These are phyloP conservation scores for Noturus placidus DNA, from an alignment of 2,113 vertebrate species.

Conservation along the genomic window DNA sequence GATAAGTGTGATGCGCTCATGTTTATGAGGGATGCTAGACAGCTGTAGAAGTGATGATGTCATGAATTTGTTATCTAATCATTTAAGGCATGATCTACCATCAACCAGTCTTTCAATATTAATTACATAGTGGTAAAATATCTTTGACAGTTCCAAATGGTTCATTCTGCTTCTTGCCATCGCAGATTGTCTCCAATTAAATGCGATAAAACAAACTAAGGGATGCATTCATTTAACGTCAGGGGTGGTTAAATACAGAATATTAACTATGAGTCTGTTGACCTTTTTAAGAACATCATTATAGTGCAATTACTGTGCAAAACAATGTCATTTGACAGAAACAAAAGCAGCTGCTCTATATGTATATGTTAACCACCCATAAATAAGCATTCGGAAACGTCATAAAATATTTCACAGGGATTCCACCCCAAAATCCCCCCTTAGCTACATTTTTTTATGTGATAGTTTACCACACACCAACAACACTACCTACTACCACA, in stretches of 20 bases:
- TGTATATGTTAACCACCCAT: neutral
- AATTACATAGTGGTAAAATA: neutral
- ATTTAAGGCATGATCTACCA: neutral
- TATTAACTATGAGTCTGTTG: neutral
- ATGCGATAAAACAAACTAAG: neutral
- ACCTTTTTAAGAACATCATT: slow-evolving; percentile 5
- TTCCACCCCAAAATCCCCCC: neutral
- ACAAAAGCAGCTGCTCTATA: neutral
- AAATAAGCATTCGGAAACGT: neutral
- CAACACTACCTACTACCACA: neutral
- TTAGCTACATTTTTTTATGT: neutral
- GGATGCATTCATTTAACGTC: neutral
- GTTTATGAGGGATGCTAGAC: neutral
- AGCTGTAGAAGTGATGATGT: neutral
- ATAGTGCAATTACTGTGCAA: neutral
- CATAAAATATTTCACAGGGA: neutral
- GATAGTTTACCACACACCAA: neutral
- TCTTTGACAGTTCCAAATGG: neutral
- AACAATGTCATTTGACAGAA: neutral
- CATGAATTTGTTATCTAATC: neutral
- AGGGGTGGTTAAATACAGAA: neutral
- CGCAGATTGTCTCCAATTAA: neutral
- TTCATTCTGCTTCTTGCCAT: neutral
- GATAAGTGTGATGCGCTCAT: neutral
- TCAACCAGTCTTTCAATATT: neutral